Evolutionary conservation across 2,797 vertebrate genomes (phyloP).

Genomic region (Lepilemur ruficaudatus): DNA sequence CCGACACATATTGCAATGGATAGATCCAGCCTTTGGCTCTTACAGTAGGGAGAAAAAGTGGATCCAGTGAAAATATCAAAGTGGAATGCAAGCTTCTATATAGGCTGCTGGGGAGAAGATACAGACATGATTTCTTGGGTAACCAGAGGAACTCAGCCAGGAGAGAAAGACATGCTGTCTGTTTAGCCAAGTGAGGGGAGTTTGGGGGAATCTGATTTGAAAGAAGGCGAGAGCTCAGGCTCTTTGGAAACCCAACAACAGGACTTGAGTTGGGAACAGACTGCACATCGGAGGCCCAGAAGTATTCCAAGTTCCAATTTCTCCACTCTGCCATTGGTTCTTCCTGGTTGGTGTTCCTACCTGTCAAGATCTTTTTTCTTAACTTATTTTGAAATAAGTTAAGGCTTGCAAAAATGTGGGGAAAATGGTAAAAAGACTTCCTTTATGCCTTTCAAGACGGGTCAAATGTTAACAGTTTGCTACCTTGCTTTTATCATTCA

Average conservation of each 20-base stretch:
- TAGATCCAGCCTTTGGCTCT: neutral
- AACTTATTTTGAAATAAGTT: neutral
- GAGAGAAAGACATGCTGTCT: neutral
- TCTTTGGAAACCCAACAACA: neutral
- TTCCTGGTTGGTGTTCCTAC: neutral
- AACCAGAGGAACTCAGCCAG: neutral
- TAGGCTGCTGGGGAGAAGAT: neutral
- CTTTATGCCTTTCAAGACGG: neutral
- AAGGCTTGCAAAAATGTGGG: neutral
- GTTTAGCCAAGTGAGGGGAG: neutral
- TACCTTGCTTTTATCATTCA: neutral
- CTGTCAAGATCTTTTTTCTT: neutral
- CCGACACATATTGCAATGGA: neutral
- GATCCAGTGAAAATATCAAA: neutral
- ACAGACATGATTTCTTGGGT: neutral
- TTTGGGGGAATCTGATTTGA: neutral
- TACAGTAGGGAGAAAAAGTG: neutral
- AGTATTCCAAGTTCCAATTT: neutral
- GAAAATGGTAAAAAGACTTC: neutral
- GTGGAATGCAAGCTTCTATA: neutral
- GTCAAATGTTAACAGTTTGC: neutral
- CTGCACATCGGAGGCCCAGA: neutral
- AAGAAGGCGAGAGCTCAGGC: neutral
- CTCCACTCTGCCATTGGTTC: neutral
- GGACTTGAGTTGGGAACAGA: neutral